A percentile compares a stretch with the other conserved stretches of the same genome.
Evolutionary conservation across 1,140 invertebrate species (phyloP).

Genomic region (Atta cephalotes): DNA sequence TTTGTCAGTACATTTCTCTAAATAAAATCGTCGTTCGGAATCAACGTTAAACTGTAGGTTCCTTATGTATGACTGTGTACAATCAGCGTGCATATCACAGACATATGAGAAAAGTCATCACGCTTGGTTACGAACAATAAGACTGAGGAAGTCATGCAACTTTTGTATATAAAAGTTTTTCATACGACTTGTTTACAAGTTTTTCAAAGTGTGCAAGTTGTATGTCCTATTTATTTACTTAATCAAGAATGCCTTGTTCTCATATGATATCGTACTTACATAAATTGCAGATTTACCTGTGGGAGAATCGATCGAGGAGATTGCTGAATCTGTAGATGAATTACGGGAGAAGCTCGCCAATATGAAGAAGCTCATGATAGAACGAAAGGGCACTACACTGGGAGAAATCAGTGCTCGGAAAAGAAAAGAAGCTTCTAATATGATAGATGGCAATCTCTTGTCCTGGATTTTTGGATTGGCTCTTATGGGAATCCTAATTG

Average conservation of each 20-base stretch:
- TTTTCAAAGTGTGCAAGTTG: no score
- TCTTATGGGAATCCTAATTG: slow-evolving; percentile 91
- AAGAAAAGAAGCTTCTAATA: slow-evolving; percentile 86
- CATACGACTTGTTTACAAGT: no score
- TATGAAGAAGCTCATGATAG: slow-evolving; percentile 93
- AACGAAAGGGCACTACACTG: slow-evolving; percentile 87
- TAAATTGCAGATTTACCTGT: slow-evolving; percentile 73
- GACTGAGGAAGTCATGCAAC: no score
- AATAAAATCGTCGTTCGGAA: no score
- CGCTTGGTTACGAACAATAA: no score
- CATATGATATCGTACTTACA: background rate
- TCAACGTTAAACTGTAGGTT: no score
- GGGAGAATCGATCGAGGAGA: slow-evolving; percentile 86
- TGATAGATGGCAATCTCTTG: slow-evolving; percentile 93
- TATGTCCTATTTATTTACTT: no score
- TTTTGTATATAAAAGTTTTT: no score
- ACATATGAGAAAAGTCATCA: no score
- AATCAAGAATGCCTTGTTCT: background rate
- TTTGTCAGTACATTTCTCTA: no score
- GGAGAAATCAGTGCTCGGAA: slow-evolving; percentile 84
- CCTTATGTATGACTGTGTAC: no score
- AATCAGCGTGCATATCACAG: no score
- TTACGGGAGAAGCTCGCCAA: slow-evolving; percentile 90
- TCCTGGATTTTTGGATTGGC: slow-evolving; percentile 92
- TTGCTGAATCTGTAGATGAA: slow-evolving; percentile 92